Evolutionary conservation across 2,888 invertebrate species (phyloP).

Genomic region (Cephus spinipes): DNA sequence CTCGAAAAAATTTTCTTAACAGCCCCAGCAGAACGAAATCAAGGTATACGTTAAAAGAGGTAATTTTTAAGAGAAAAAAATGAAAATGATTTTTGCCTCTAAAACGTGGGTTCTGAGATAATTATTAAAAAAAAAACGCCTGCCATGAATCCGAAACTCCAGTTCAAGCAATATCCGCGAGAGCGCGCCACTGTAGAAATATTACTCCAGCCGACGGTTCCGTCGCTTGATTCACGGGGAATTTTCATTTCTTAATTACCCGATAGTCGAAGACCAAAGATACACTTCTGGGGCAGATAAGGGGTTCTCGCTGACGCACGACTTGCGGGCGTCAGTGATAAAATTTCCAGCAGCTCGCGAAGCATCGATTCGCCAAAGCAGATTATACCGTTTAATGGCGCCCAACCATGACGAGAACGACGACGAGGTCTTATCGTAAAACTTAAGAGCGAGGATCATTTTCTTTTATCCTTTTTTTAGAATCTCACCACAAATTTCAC

Average conservation of each 20-base stretch:
- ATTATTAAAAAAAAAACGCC: neutral
- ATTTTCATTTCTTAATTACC: constrained; percentile 1
- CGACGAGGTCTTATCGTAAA: neutral
- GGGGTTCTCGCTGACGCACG: neutral
- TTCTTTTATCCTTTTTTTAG: neutral
- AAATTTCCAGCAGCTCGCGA: neutral
- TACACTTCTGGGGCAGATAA: neutral
- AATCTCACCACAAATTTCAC: neutral
- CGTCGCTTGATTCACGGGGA: neutral
- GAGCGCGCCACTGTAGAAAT: neutral
- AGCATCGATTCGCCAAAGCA: neutral
- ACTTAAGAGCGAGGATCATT: neutral
- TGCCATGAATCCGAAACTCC: neutral
- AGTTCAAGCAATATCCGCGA: neutral
- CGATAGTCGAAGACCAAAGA: neutral
- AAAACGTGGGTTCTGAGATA: neutral
- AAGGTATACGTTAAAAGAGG: too few relatives aligned
- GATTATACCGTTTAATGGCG: constrained; percentile 4
- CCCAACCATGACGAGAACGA: neutral
- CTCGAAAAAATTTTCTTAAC: too few relatives aligned
- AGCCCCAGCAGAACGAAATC: too few relatives aligned
- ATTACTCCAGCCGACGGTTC: neutral
- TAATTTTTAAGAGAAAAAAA: too few relatives aligned
- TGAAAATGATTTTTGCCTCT: too few relatives aligned
- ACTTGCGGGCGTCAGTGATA: neutral